Base-by-base conservation (phyloP, 2,113 vertebrate genomes). In the Datnioides undecimradiatus region DNA sequence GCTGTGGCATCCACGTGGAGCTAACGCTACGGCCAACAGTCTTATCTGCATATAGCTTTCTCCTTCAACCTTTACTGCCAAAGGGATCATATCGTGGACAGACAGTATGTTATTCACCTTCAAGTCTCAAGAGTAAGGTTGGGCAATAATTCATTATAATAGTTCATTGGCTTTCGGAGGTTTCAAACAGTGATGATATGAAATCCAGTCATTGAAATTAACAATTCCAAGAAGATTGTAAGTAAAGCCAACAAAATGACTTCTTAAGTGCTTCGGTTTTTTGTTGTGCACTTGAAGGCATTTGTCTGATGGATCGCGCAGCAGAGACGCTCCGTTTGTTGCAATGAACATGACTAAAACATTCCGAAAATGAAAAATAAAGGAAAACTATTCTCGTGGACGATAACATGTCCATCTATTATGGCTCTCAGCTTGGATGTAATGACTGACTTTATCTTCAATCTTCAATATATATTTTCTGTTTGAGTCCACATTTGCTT, bases 81-180 rank as follows among this genome's bases (percentile, higher is more conserved):
- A 34, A 77, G 59, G 54, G 27, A 76, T 84, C 43, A 36, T 29
- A 59, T 63, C 13, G 19, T 34, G 34, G 25, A 54, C 76, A 66
- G 31, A 31, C 72, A 43, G 4, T 10, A 51, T n/a, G 16, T 46
- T 46, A 52, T 54, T 38, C 25, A 51, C 10, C 9, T 19, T 55
- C 27, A 51, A 40, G 52, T 51, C 34, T 62, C 38, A n/a, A 1
- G 23, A 27, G 34, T 14, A 14, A 14, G 10, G 21, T 43, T 41
- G 17, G 8, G 58, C 36, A 48, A 2, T 33, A 9, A 69, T 62
- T 62, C n/a, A 34, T 0, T 36, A 31, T 31, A 45, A 34, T 27
- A 2, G 2, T 40, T 73, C 1, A 17, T 2, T 65, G 25, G 31
- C 59, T 31, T 52, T 48, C 9, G 12, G 19, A 25, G 4, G 19